Base-by-base conservation (phyloP, 2,797 vertebrate genomes). In the Mallotus villosus region DNA sequence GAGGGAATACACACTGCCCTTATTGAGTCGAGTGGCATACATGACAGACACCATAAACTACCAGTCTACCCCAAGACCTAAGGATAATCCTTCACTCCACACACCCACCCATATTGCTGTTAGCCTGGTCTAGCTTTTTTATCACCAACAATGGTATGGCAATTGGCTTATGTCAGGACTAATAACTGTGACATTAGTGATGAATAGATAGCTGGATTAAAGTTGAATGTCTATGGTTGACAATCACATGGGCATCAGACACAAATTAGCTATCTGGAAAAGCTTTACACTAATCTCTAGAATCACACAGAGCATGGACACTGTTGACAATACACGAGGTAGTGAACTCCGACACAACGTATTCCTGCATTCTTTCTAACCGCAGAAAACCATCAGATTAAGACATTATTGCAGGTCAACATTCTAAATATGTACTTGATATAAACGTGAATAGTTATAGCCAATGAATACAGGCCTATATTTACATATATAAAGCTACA, bases 231-330 rank as follows among this genome's bases (percentile, higher is more conserved):
- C 73, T 75, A 55, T 82, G 78, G 72, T 71, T 72, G 72, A 74
- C 71, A 74, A 80, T 86, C 84, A 86, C 79, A 70, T 85, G 84
- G 82, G 82, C 83, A 73, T 83, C 78, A 80, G 81, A 85, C 78
- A 81, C 77, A 88, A 88, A 87, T 87, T 78, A 81, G 87, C 82
- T 71, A 81, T 86, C 80, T 86, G 82, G 75, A 65, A 84, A 82
- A 86, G 84, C 82, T 87, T 83, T 78, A 73, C 80, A 75, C 70
- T 90, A 87, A 89, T 90, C 84, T 83, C 74, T n/a, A 14, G 66
- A 80, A 78, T 78, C 80, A 77, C 78, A 76, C 70, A 59, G 27
- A 58, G 73, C 80, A 80, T 76, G 78, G 37, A 81, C 83, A 86
- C 82, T 80, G 71, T 65, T 71, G 68, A 78, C 80, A 84, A 76